phyloP scores from a whole-genome alignment of 2,888 invertebrate species.

The Malacosoma neustria region DNA sequence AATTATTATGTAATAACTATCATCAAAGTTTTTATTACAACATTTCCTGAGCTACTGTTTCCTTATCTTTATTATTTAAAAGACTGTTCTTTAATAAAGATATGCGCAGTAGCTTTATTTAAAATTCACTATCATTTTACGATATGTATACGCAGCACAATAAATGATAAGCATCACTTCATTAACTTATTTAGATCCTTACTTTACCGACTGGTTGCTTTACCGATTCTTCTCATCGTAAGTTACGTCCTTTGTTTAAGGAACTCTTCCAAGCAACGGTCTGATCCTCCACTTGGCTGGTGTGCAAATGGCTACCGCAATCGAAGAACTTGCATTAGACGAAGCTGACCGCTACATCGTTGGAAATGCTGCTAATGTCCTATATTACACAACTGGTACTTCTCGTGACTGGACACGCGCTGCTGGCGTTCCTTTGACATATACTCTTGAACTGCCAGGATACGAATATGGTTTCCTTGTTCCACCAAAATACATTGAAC shows the following conservation, averaged over 20 bases:
- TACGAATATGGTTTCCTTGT: slow-evolving; percentile 74
- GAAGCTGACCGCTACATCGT: slow-evolving; percentile 60
- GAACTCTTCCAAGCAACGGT: slow-evolving; percentile 67
- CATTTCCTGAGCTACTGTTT: slow-evolving; percentile 2
- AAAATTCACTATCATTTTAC: too few species aligned
- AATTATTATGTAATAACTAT: too few species aligned
- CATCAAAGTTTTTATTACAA: too few species aligned
- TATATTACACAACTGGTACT: slow-evolving; percentile 78
- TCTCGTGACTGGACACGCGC: slow-evolving; percentile 81
- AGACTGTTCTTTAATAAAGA: too few species aligned
- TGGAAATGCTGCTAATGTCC: slow-evolving; percentile 71
- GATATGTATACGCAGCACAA: too few species aligned
- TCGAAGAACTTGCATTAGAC: slow-evolving; percentile 50
- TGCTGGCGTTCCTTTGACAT: slow-evolving; percentile 73
- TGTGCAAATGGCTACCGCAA: slow-evolving; percentile 51
- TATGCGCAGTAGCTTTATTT: too few species aligned
- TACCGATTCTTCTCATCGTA: too few species aligned
- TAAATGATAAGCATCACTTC: too few species aligned
- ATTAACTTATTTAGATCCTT: too few species aligned
- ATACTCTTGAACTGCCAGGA: slow-evolving; percentile 80
- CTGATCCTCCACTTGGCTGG: slow-evolving; percentile 56
- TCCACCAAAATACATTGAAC: slow-evolving; percentile 64
- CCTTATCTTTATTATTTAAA: not conserved
- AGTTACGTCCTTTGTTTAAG: slow-evolving; percentile 31
- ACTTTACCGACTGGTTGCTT: too few species aligned